A percentile compares a stretch with the other conserved stretches of the same genome.
Conservation (phyloP, 2,888 invertebrate species). For the Clivina fossor region DNA sequence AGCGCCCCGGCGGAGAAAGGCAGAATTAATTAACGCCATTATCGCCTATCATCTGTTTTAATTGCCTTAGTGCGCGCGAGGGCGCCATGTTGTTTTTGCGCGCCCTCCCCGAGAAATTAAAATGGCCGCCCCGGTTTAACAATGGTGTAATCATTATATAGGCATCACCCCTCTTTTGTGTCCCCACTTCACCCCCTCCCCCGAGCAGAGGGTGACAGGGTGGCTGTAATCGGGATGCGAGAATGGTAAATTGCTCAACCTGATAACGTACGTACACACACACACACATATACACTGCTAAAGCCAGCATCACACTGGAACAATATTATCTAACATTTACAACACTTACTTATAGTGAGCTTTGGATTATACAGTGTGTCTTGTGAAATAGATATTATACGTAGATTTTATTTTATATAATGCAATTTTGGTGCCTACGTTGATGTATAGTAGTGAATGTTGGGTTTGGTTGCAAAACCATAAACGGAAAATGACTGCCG, state of each 20-base stretch:
- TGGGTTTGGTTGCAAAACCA: no score
- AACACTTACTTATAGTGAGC: no score
- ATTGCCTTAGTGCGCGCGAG: slow-evolving; percentile 51
- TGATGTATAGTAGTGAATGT: no score
- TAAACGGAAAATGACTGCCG: no score
- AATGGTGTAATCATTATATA: slow-evolving; percentile 55
- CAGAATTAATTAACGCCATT: slow-evolving; percentile 57
- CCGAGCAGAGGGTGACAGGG: not conserved
- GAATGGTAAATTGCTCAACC: slow-evolving; percentile 55
- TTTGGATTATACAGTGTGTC: no score
- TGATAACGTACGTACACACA: slow-evolving; percentile 13
- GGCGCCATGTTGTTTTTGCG: slow-evolving; percentile 56
- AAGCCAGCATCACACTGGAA: slow-evolving; percentile 48
- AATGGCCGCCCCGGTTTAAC: slow-evolving; percentile 54
- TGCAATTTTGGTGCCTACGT: no score
- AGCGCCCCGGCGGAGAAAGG: slow-evolving; percentile 55
- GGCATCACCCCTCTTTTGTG: slow-evolving; percentile 26
- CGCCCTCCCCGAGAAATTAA: slow-evolving; percentile 56
- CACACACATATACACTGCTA: slow-evolving; percentile 41
- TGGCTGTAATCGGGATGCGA: slow-evolving; percentile 53
- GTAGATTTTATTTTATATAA: no score
- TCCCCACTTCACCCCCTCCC: not conserved
- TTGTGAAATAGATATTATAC: no score
- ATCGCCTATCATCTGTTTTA: slow-evolving; percentile 58
- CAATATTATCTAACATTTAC: no score